phyloP scores from a whole-genome alignment of 2,113 vertebrate species.

The Uropsilus gracilis region DNA sequence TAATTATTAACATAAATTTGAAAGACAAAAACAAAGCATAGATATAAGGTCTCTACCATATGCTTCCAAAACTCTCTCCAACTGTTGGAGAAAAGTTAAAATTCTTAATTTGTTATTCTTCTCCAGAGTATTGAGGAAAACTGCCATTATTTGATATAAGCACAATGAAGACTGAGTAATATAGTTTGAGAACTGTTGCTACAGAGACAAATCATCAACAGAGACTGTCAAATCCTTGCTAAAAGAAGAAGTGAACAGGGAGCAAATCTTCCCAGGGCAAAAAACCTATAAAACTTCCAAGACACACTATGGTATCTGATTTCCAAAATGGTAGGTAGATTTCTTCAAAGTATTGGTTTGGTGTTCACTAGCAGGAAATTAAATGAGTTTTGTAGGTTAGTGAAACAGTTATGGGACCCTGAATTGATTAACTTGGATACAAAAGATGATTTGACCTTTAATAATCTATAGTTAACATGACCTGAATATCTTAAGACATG shows the following conservation, averaged over 20 bases:
- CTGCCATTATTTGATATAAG: background rate
- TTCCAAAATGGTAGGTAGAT: background rate
- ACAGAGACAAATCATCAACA: background rate
- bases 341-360: background rate
- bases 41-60: background rate
- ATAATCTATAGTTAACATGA: background rate
- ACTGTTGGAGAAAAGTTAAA: background rate
- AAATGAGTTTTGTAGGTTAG: background rate
- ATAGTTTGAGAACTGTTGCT: background rate
- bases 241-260: background rate
- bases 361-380: background rate
- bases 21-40: background rate
- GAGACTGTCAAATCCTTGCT: background rate
- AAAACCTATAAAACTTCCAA: background rate
- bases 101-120: background rate
- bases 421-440: background rate
- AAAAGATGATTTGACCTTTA: background rate
- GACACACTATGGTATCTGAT: background rate
- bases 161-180: background rate
- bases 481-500: too few species aligned
- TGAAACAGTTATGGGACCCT: background rate
- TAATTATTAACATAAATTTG: background rate
- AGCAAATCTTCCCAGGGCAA: background rate
- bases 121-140: background rate
- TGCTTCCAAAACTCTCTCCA: background rate